phyloP scores from a whole-genome alignment of 35 echinoderm and acorn worm genomes.

The Anneissia japonica region DNA sequence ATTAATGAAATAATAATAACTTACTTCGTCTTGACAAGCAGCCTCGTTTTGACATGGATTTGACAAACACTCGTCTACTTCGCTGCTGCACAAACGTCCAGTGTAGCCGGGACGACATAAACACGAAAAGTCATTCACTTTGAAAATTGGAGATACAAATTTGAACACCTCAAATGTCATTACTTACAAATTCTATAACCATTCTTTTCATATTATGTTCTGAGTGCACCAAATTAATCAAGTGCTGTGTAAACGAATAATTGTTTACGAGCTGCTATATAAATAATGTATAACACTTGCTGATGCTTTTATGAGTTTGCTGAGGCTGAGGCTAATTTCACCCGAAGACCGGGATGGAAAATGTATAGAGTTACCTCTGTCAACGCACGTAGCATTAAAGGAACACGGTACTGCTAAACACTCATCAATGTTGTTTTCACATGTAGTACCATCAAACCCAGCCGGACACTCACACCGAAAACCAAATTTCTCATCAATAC shows the following conservation, averaged over 20 bases:
- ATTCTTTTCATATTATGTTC: too few relatives aligned
- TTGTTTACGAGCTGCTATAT: not conserved
- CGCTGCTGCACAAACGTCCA: not conserved
- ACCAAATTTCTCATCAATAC: not conserved
- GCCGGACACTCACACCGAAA: not conserved
- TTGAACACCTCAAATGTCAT: too few relatives aligned
- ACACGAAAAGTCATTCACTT: not conserved
- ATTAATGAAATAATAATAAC: not conserved
- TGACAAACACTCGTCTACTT: not conserved
- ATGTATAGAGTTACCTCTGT: constrained; percentile 14
- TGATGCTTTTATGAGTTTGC: not conserved
- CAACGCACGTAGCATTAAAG: not conserved
- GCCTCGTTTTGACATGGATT: not conserved
- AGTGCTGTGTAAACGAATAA: too few relatives aligned
- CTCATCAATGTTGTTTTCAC: constrained; percentile 46
- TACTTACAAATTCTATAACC: too few relatives aligned
- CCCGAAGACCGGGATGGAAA: not conserved
- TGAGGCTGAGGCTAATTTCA: not conserved
- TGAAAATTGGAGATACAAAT: too few relatives aligned
- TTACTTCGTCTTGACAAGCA: not conserved
- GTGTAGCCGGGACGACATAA: constrained; percentile 5
- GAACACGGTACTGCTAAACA: constrained; percentile 38
- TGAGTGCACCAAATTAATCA: too few relatives aligned
- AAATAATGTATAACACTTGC: not conserved
- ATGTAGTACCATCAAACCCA: constrained; percentile 20